phyloP scores from a whole-genome alignment of 1,140 invertebrate species.

The Euglossa dilemma region DNA sequence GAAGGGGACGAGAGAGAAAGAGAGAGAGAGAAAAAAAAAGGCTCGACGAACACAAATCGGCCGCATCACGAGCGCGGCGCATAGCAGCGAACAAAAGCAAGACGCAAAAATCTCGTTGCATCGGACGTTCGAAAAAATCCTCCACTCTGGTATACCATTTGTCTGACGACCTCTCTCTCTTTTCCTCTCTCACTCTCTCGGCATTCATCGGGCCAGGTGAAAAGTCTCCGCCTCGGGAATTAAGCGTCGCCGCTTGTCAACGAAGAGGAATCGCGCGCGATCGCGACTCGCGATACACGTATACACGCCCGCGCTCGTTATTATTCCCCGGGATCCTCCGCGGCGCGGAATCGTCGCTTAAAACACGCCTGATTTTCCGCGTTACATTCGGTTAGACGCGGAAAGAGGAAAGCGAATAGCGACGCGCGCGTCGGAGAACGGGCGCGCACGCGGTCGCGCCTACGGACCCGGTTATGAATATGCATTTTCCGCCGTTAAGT shows the following conservation, averaged over 20 bases:
- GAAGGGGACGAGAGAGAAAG: too few species aligned
- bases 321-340: neutral
- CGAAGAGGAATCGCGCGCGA: conserved; percentile 19
- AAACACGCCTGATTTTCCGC: conserved; percentile 53
- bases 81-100: neutral
- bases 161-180: neutral
- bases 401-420: conserved; percentile 66
- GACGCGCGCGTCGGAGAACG: conserved; percentile 66
- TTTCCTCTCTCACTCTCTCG: neutral
- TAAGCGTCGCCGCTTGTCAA: conserved; percentile 1
- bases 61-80: neutral
- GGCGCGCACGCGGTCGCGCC: conserved; percentile 67
- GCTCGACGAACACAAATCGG: neutral
- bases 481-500: conserved; percentile 82
- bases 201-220: neutral
- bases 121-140: neutral
- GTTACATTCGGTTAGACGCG: conserved; percentile 28
- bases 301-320: neutral
- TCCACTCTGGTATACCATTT: neutral
- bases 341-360: conserved; percentile 40
- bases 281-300: neutral
- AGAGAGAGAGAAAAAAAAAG: too few species aligned
- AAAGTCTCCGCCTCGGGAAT: neutral
- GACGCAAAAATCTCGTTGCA: neutral
- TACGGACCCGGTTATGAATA: conserved; percentile 78